Conservation (phyloP, 1,140 invertebrate species). For the Drosophila tsacasi region DNA sequence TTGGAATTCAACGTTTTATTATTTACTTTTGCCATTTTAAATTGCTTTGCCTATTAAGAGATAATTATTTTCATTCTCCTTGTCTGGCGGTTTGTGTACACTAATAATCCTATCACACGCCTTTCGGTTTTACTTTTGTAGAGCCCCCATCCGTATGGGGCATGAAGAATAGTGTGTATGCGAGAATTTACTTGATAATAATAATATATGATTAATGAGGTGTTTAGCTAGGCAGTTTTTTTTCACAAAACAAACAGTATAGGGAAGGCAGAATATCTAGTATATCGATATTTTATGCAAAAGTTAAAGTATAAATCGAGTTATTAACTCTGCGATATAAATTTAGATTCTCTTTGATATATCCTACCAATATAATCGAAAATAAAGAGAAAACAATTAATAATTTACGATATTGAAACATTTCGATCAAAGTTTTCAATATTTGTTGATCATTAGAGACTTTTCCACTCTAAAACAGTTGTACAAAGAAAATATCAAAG, state of each 20-base stretch:
- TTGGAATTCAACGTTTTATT: conserved; percentile 33
- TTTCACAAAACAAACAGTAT: not conserved
- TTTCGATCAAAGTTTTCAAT: too few species aligned
- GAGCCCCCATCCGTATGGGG: conserved; percentile 11
- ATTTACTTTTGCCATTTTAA: conserved; percentile 24
- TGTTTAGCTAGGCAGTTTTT: not conserved
- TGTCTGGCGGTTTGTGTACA: conserved; percentile 20
- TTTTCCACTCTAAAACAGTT: not conserved
- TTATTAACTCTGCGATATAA: too few species aligned
- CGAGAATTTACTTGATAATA: conserved; percentile 19
- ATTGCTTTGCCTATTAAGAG: conserved; percentile 53
- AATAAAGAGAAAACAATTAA: too few species aligned
- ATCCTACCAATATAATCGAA: too few species aligned
- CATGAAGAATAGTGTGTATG: conserved; percentile 5
- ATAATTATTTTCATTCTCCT: conserved; percentile 61
- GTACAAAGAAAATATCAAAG: not conserved
- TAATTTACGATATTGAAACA: too few species aligned
- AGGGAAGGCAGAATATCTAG: not conserved
- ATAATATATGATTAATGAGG: conserved; percentile 6
- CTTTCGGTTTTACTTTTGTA: conserved; percentile 21
- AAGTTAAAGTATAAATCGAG: not conserved
- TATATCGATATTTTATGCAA: not conserved
- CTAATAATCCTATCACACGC: conserved; percentile 28
- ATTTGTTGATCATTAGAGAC: too few species aligned
- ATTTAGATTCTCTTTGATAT: too few species aligned